Percentiles rank a stretch among this genome's conserved stretches.
Evolutionary conservation across 2,888 invertebrate species (phyloP).

Genomic region (Branchipolynoe longqiensis): DNA sequence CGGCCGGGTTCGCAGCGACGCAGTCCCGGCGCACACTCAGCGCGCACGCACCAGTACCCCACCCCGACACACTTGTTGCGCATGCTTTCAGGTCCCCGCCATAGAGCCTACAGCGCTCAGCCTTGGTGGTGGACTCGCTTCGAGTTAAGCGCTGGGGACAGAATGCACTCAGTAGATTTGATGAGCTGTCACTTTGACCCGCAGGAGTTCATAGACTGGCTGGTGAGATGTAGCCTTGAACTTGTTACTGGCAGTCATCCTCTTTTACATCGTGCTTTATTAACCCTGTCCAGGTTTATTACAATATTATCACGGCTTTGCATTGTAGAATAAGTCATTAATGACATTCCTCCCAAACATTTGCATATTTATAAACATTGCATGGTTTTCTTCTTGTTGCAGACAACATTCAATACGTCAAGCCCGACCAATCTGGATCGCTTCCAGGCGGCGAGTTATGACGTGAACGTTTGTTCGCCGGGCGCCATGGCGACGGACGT

Average conservation of each 20-base stretch:
- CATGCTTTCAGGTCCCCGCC: too few relatives aligned
- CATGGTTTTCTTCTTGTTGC: constrained; percentile 25
- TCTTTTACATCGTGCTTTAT: too few relatives aligned
- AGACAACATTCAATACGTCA: constrained; percentile 58
- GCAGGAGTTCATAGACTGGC: constrained; percentile 45
- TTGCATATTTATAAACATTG: too few relatives aligned
- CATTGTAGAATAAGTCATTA: too few relatives aligned
- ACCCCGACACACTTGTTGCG: too few relatives aligned
- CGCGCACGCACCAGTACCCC: neutral
- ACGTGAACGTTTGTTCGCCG: constrained; percentile 50
- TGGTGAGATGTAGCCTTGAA: constrained; percentile 42
- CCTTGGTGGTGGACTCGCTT: too few relatives aligned
- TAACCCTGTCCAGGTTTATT: too few relatives aligned
- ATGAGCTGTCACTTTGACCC: constrained; percentile 30
- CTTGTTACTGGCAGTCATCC: neutral
- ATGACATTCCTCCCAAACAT: too few relatives aligned
- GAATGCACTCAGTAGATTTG: constrained; percentile 20
- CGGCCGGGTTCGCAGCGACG: neutral
- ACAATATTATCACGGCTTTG: too few relatives aligned
- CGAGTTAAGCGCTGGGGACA: neutral
- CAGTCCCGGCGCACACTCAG: neutral
- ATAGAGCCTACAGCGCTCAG: too few relatives aligned
- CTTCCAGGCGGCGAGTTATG: constrained; percentile 42
- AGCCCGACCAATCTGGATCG: constrained; percentile 46
- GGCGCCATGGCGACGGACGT: constrained; percentile 57